Evolutionary conservation across 2,113 vertebrate genomes (phyloP), one percentile per base, ranked within the genome.

Genomic region (Urocitellus parryii): DNA sequence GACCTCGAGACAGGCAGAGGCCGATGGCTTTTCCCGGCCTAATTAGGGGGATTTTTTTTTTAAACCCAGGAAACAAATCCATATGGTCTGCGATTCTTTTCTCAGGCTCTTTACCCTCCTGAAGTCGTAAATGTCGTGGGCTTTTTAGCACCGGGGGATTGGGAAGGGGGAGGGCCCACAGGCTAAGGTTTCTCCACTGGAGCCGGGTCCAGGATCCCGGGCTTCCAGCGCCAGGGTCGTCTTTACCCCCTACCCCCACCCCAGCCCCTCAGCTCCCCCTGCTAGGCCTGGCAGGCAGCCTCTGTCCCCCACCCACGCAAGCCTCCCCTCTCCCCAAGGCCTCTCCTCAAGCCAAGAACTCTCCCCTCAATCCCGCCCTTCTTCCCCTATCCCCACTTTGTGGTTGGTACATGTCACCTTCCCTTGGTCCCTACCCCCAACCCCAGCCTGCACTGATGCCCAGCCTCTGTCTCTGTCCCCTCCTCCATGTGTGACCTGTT

Each of bases 51-150:
- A 84, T 91, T 94, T 93, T 89, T 84, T 90, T 97, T 96, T 95
- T 1, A 48, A 97, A 90, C 82, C 89, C 96, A 95, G 95, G 95
- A 97, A 98, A 96, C 97, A 98, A 96, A 97, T 97, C 97, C 97
- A 98, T 97, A 97, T 98, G 97, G 97, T 96, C 79, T 74, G 45
- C 24, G 6, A 96, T 96, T 90, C 94, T 37, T 97, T 97, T 97
- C 97, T 97, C 97, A 97, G 97, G 97, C 97, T 97, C 97, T 97
- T 96, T 98, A 97, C 97, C 95, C 97, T 97, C 93, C 94, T 48
- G 65, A 96, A 97, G 97, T 97, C 93, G 7, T 98, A 98, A 98
- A 97, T 96, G 97, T 97, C 96, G 37, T 95, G 96, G 97, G 91
- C 97, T 96, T 97, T 97, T 98, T 96, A 98, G 97, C 97, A 93